A percentile compares a stretch with the other conserved stretches of the same genome.
Evolutionary conservation across 2,888 invertebrate genomes (phyloP).

Genomic region (Spodoptera picta): DNA sequence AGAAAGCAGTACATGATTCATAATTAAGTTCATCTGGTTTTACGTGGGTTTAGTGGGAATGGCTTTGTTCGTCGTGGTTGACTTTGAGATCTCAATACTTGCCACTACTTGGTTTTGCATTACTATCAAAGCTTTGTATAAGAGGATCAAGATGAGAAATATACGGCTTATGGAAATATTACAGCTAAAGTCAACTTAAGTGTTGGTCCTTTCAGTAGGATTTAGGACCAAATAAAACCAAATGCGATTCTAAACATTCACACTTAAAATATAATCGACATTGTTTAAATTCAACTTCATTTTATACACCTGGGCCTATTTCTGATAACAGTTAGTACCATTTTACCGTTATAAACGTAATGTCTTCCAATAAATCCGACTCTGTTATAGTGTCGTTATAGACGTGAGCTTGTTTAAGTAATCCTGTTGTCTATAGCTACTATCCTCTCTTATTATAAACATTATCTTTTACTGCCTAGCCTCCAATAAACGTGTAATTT

Average conservation of each 20-base stretch:
- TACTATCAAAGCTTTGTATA: slow-evolving; percentile 11
- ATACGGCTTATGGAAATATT: slow-evolving; percentile 6
- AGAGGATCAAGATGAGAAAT: slow-evolving; percentile 28
- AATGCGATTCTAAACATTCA: neutral
- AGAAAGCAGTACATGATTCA: slow-evolving; percentile 54
- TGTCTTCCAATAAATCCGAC: slow-evolving; percentile 34
- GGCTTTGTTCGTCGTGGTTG: slow-evolving; percentile 27
- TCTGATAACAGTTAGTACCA: slow-evolving; percentile 9
- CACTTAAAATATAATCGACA: neutral
- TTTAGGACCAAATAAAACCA: slow-evolving; percentile 5
- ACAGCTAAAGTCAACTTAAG: neutral
- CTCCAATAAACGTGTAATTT: slow-evolving; percentile 38
- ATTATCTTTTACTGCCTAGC: slow-evolving; percentile 33
- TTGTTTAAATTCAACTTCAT: neutral
- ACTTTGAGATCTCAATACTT: slow-evolving; percentile 44
- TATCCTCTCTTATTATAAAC: slow-evolving; percentile 16
- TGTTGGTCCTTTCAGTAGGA: slow-evolving; percentile 1
- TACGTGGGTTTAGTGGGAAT: slow-evolving; percentile 38
- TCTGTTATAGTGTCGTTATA: slow-evolving; percentile 32
- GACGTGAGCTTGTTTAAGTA: slow-evolving; percentile 20
- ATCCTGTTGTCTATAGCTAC: slow-evolving; percentile 27
- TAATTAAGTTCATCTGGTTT: slow-evolving; percentile 55
- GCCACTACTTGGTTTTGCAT: slow-evolving; percentile 5
- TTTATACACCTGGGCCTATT: slow-evolving; percentile 6
- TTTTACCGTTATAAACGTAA: slow-evolving; percentile 24